A percentile compares a stretch with the other conserved stretches of the same genome.
phyloP scores from a whole-genome alignment of 1,140 invertebrate species.

The Samia ricini region DNA sequence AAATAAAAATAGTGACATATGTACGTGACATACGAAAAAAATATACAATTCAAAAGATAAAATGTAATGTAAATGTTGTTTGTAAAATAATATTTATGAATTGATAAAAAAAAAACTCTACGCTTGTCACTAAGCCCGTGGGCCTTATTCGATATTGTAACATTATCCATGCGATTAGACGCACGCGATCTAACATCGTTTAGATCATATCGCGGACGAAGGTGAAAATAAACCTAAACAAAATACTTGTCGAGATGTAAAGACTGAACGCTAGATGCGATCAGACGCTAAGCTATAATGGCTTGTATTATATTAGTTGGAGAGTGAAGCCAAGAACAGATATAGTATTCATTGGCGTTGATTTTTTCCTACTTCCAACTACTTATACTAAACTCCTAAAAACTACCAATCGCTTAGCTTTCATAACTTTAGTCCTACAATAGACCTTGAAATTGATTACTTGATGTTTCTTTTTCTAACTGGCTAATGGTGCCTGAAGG shows the following conservation, averaged over 20 bases:
- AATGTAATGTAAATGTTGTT: too few species aligned
- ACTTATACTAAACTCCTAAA: too few species aligned
- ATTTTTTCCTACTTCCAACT: background rate
- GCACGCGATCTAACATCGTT: conserved; percentile 12
- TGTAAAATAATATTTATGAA: too few species aligned
- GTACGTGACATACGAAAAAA: too few species aligned
- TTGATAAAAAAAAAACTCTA: conserved; percentile 9
- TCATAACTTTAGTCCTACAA: too few species aligned
- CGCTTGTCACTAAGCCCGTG: conserved; percentile 9
- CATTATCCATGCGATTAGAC: conserved; percentile 1
- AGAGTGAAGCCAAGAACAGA: background rate
- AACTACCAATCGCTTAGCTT: too few species aligned
- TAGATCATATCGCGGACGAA: background rate
- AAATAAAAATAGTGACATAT: too few species aligned
- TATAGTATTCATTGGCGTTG: background rate
- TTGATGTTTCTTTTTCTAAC: too few species aligned
- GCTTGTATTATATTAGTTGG: background rate
- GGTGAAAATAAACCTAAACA: conserved; percentile 11
- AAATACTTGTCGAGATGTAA: background rate
- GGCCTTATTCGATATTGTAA: conserved; percentile 7
- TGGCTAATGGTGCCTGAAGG: too few species aligned
- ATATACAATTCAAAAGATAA: too few species aligned
- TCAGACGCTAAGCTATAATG: background rate
- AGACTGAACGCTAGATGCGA: background rate
- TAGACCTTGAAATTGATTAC: too few species aligned